These are phyloP conservation scores for Chymomyza procnemis DNA, from an alignment of 2,888 invertebrate species.

Conservation along the genomic window DNA sequence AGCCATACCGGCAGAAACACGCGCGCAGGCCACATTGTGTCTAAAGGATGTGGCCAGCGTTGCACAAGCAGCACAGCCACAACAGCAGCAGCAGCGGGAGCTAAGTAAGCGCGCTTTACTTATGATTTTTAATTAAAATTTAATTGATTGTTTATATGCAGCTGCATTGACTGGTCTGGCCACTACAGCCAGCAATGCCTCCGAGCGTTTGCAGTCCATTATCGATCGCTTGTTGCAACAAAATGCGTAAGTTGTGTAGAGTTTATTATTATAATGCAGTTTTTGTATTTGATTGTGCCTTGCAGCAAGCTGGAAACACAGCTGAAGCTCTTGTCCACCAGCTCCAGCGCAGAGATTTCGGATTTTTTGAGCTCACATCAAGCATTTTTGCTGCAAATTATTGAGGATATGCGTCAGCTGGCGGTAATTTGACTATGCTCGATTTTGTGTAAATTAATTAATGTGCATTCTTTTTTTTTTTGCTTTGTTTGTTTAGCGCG, in stretches of 20 bases:
- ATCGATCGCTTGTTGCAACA: slow-evolving; percentile 72
- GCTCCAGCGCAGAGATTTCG: slow-evolving; percentile 68
- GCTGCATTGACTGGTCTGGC: slow-evolving; percentile 68
- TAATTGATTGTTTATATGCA: slow-evolving; percentile 9
- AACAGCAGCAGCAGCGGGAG: slow-evolving; percentile 39
- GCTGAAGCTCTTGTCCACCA: slow-evolving; percentile 58
- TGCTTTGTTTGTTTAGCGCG: slow-evolving; percentile 27
- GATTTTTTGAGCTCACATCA: slow-evolving; percentile 75
- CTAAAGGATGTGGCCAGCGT: slow-evolving; percentile 21
- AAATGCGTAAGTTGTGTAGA: slow-evolving; percentile 66
- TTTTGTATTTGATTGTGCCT: neutral
- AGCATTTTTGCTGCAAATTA: slow-evolving; percentile 71
- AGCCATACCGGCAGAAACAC: slow-evolving; percentile 55
- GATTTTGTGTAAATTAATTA: no score
- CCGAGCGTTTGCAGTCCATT: slow-evolving; percentile 72
- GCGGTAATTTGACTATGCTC: slow-evolving; percentile 73
- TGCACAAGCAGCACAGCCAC: slow-evolving; percentile 15
- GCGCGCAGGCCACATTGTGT: slow-evolving; percentile 29
- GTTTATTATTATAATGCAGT: neutral
- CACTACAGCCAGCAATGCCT: slow-evolving; percentile 58
- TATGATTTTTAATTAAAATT: neutral
- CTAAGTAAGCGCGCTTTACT: no score
- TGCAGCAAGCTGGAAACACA: slow-evolving; percentile 73
- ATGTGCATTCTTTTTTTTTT: no score
- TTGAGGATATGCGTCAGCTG: slow-evolving; percentile 75